Conservation (phyloP, 2,797 vertebrate genomes). For the Trichosurus vulpecula region DNA sequence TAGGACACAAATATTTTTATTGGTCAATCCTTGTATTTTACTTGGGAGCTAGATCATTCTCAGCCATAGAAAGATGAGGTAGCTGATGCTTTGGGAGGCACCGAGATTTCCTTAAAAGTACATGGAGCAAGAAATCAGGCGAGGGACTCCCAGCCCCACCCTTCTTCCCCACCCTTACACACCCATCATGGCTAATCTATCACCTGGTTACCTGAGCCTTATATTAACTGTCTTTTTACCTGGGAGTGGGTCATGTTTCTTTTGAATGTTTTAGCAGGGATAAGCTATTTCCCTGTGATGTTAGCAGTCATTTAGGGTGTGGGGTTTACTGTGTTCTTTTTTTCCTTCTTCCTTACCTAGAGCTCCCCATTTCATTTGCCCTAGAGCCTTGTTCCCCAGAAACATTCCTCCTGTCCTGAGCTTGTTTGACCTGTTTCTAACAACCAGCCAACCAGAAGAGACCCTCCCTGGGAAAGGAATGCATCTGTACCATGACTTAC, state of each 20-base stretch:
- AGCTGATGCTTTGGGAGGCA: not conserved
- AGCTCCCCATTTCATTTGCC: not conserved
- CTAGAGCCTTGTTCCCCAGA: not conserved
- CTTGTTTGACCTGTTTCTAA: conserved; percentile 13
- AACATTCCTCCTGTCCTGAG: not conserved
- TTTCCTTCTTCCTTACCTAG: not conserved
- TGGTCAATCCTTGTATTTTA: not conserved
- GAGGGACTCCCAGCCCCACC: not conserved
- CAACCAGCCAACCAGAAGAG: conserved; percentile 24
- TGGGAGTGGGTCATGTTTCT: not conserved
- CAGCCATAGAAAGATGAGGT: not conserved
- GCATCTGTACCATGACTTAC: not conserved
- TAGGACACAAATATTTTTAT: not conserved
- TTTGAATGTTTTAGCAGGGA: not conserved
- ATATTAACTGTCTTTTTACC: not conserved
- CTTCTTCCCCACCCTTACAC: not conserved
- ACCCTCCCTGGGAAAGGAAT: conserved; percentile 29
- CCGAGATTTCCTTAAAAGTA: not conserved
- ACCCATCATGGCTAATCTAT: not conserved
- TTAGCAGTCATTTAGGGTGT: not conserved
- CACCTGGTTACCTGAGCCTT: not conserved
- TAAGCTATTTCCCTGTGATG: conserved; percentile 1
- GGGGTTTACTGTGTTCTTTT: not conserved
- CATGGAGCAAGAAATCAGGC: not conserved
- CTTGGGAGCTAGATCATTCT: not conserved